phyloP scores from a whole-genome alignment of 2,888 invertebrate genomes.

The Rhogogaster chlorosoma region DNA sequence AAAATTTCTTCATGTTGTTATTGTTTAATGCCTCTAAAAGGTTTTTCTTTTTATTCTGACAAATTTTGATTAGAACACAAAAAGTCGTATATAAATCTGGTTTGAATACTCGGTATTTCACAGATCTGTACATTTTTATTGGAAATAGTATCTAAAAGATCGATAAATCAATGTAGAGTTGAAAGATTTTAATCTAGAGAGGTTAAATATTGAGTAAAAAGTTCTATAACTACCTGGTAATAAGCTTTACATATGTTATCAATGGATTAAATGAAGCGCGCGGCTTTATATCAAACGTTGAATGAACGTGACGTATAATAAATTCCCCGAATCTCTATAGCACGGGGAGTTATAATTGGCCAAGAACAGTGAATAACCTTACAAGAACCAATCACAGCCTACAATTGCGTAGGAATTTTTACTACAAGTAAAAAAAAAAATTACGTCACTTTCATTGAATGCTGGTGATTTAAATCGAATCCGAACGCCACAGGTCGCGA shows the following conservation, averaged over 20 bases:
- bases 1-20: too few relatives aligned
- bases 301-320: neutral
- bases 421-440: neutral
- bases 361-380: neutral
- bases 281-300: neutral
- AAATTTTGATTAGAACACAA: too few relatives aligned
- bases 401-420: neutral
- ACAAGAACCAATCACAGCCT: neutral
- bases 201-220: neutral
- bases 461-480: neutral
- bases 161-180: too few relatives aligned
- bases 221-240: neutral
- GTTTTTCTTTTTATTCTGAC: too few relatives aligned
- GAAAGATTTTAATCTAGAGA: neutral
- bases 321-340: neutral
- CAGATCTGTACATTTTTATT: too few relatives aligned
- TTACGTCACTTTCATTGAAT: neutral
- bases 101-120: too few relatives aligned
- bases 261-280: neutral
- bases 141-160: too few relatives aligned
- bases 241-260: neutral
- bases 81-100: too few relatives aligned
- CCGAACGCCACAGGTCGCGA: neutral
- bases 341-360: neutral
- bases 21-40: too few relatives aligned